Base-by-base conservation (phyloP, 92 coral and sea anemone species). In the Porites rus region DNA sequence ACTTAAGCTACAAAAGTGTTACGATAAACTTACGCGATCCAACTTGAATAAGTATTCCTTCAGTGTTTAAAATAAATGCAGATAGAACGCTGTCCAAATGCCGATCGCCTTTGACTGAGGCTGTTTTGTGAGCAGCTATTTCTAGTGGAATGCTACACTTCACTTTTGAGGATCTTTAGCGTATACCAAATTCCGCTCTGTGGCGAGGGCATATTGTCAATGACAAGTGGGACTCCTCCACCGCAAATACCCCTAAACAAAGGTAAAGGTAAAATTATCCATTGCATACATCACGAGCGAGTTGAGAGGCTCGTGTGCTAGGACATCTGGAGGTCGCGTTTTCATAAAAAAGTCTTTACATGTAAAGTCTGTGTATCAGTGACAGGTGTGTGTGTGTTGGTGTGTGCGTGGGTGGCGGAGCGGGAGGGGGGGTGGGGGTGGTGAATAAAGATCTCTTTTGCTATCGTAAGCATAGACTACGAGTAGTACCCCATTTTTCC, bases 11-110 rank as follows among this genome's bases (percentile, higher is more conserved):
- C 51, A 22, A 76, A 76, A 24, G 11, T 4, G 17, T 20, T 7
- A 20, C 65, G 51, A n/a, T 10, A 21, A 69, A 88, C 91, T 72
- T 88, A 88, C 91, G 91, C 24, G 88, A 88, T 83, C 92, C 88
- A 70, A 88, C 92, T 82, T 25, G 83, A 83, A 88, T 38, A 16
- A 88, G 78, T 17, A 13, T 70, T 46, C 74, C 74, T n/a, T 65
- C 22, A 51, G 73, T 19, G 4, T 19, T 82, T 70, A 88, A 71
- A 11, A 82, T 17, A 76, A 74, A 76, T 59, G 78, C 51, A 77
- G 88, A 88, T 76, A 43, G 79, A 1, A 52, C 38, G 74, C 88
- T 88, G 92, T 70, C 65, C 65, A 88, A 72, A 2, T 73, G 67
- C 13, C 73, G 84, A 76, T 67, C 74, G 10, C 92, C 92, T 65